Conservation (phyloP, 2,888 invertebrate species). For the Eupithecia abbreviata region DNA sequence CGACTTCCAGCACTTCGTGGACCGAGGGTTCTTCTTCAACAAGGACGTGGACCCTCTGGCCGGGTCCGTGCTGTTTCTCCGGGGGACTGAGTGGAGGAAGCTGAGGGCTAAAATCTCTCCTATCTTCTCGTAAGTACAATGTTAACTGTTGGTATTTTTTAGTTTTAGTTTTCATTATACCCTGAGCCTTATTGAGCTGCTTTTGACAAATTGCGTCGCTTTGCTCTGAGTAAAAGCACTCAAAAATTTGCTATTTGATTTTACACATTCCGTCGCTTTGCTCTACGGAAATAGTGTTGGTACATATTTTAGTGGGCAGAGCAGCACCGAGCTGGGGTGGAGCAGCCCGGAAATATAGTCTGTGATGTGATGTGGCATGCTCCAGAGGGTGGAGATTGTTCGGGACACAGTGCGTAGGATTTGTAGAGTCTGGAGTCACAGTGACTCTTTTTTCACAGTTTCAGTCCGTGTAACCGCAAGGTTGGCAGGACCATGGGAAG, state of each 20-base stretch:
- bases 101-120: slow-evolving; percentile 78
- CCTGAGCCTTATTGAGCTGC: too few species aligned
- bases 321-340: too few species aligned
- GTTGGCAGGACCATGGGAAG: too few species aligned
- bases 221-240: not conserved
- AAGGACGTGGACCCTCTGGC: slow-evolving; percentile 75
- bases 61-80: slow-evolving; percentile 73
- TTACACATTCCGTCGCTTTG: not conserved
- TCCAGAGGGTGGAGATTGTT: too few species aligned
- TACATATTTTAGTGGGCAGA: too few species aligned
- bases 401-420: too few species aligned
- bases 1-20: slow-evolving; percentile 78
- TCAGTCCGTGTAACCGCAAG: too few species aligned
- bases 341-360: too few species aligned
- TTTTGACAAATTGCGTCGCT: not conserved
- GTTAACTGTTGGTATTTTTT: not conserved
- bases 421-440: too few species aligned
- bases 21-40: slow-evolving; percentile 78
- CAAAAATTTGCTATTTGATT: not conserved
- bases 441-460: too few species aligned
- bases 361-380: too few species aligned
- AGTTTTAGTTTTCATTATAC: too few species aligned
- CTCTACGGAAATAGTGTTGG: not conserved
- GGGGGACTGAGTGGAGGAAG: slow-evolving; percentile 76
- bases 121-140: slow-evolving; percentile 73